phyloP scores from a whole-genome alignment of 2,113 vertebrate species.

The Nettapus auritus region DNA sequence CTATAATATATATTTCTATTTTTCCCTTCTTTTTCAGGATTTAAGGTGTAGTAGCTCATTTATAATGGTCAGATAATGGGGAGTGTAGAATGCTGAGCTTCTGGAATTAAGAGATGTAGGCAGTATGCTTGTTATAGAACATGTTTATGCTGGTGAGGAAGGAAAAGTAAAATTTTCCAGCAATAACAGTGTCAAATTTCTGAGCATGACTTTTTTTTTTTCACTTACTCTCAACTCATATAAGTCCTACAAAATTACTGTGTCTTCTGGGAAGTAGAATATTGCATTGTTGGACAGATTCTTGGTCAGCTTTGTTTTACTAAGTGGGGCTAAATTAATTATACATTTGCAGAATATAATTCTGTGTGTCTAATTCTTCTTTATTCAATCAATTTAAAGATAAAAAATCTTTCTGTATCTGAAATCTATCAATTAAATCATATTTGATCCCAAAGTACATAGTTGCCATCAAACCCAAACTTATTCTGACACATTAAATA shows the following conservation, averaged over 20 bases:
- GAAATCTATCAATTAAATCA: neutral
- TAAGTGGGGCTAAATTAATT: neutral
- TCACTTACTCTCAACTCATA: neutral
- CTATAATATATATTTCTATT: neutral
- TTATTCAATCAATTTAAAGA: neutral
- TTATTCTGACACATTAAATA: neutral
- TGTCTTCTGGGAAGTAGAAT: neutral
- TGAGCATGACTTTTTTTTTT: neutral
- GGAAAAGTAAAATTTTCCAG: neutral
- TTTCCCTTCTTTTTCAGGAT: neutral
- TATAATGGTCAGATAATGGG: neutral
- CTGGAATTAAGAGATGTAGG: neutral
- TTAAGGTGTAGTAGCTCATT: neutral
- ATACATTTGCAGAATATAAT: neutral
- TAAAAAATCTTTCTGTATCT: neutral
- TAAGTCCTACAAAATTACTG: neutral
- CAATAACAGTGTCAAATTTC: neutral
- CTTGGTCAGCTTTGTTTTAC: neutral
- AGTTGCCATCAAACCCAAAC: neutral
- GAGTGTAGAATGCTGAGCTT: neutral
- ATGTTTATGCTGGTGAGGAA: neutral
- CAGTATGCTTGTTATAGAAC: neutral
- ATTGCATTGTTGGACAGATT: neutral
- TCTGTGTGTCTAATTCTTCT: neutral
- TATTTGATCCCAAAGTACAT: neutral